phyloP scores from a whole-genome alignment of 2,113 vertebrate genomes.

The Percopsis transmontana region DNA sequence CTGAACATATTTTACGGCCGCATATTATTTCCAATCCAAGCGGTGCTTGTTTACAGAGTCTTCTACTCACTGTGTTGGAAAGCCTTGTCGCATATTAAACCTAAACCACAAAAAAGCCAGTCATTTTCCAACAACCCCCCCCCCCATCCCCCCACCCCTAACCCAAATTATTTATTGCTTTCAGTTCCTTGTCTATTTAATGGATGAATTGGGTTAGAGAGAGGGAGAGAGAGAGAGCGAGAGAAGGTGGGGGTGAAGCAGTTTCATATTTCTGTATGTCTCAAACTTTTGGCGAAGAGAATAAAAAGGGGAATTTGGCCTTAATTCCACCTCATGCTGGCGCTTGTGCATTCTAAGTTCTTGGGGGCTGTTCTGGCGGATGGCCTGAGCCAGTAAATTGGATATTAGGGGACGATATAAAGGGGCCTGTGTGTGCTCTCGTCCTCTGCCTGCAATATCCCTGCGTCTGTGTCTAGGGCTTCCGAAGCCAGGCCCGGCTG shows the following conservation, averaged over 20 bases:
- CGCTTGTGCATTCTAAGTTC: conserved; percentile 77
- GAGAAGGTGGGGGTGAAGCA: conserved; percentile 26
- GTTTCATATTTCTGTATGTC: conserved; percentile 79
- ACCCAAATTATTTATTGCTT: conserved; percentile 58
- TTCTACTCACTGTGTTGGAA: conserved; percentile 36
- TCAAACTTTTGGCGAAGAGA: conserved; percentile 77
- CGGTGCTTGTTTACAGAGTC: conserved; percentile 48
- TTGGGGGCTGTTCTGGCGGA: conserved; percentile 74
- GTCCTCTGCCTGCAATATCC: conserved; percentile 79
- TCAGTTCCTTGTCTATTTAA: conserved; percentile 63
- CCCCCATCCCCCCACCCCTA: conserved; percentile 2
- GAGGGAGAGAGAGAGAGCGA: conserved; percentile 1
- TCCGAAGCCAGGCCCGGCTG: conserved; percentile 68
- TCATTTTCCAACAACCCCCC: conserved; percentile 25
- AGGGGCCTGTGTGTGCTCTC: conserved; percentile 78
- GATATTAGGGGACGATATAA: conserved; percentile 81
- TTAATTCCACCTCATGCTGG: conserved; percentile 77
- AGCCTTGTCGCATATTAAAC: conserved; percentile 26
- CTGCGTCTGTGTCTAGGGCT: conserved; percentile 68
- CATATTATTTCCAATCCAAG: conserved; percentile 42
- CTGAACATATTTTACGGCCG: conserved; percentile 40
- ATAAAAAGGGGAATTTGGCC: conserved; percentile 74
- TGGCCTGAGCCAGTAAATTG: conserved; percentile 80
- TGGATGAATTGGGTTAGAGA: conserved; percentile 57
- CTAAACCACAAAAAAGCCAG: conserved; percentile 44